These are phyloP conservation scores for Gnathonemus longibarbis DNA, from an alignment of 2,113 vertebrate species.

Conservation along the genomic window DNA sequence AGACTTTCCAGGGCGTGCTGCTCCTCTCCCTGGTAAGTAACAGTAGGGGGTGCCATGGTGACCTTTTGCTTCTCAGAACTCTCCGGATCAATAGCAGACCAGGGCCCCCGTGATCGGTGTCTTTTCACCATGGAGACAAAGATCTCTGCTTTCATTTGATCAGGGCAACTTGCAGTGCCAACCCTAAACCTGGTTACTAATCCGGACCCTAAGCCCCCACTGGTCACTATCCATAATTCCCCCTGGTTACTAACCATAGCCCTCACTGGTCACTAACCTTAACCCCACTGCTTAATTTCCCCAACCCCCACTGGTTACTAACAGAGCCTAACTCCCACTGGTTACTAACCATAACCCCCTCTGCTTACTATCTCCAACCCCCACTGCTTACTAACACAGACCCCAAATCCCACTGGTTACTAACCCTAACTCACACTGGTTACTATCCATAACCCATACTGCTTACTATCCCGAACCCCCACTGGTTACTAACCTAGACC, in stretches of 20 bases:
- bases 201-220: too few relatives aligned
- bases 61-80: slow-evolving; percentile 13
- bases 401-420: background rate
- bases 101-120: background rate
- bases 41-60: slow-evolving; percentile 2
- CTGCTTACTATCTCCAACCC: background rate
- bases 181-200: background rate
- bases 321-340: background rate
- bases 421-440: background rate
- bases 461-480: background rate
- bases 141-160: background rate
- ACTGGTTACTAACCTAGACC: background rate
- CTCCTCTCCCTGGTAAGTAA: slow-evolving; percentile 11
- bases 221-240: too few relatives aligned
- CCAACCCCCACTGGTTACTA: background rate
- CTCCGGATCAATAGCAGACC: slow-evolving; percentile 22
- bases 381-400: background rate
- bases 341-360: background rate
- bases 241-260: background rate
- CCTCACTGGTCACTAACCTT: background rate
- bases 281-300: background rate
- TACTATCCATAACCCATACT: too few relatives aligned
- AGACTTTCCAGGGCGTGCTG: background rate
- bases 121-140: slow-evolving; percentile 18
- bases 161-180: background rate